Percentiles rank a stretch among this genome's conserved stretches.
These are phyloP conservation scores for Aramus guarauna DNA, from an alignment of 2,113 vertebrate genomes.

Conservation along the genomic window DNA sequence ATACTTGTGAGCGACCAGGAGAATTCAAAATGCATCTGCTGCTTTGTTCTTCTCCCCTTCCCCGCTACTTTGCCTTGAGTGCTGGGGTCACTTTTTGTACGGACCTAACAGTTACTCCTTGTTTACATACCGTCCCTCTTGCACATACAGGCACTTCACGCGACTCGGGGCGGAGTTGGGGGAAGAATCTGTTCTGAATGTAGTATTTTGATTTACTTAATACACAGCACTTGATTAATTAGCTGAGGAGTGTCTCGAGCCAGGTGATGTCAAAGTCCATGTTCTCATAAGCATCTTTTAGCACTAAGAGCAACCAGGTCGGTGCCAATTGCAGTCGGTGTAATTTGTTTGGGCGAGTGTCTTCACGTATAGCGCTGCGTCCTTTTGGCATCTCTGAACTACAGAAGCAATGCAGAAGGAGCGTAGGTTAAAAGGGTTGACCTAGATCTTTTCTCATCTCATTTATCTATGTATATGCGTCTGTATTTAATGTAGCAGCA, in stretches of 20 bases:
- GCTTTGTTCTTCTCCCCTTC: not conserved
- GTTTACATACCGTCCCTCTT: not conserved
- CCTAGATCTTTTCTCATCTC: not conserved
- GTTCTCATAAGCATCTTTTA: not conserved
- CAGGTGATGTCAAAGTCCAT: not conserved
- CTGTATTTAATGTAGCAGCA: not conserved
- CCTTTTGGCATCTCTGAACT: not conserved
- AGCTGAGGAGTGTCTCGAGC: not conserved
- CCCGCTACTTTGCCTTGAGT: not conserved
- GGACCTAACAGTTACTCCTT: not conserved
- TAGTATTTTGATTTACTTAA: not conserved
- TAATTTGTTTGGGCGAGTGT: not conserved
- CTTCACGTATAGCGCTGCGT: rapidly evolving
- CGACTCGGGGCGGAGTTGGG: not conserved
- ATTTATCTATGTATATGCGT: not conserved
- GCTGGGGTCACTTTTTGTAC: not conserved
- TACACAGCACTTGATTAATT: not conserved
- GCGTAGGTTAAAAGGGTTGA: not conserved
- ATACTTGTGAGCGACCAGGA: not conserved
- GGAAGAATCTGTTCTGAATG: not conserved
- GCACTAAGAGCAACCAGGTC: not conserved
- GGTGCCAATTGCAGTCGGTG: not conserved
- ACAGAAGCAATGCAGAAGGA: not conserved
- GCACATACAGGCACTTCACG: not conserved
- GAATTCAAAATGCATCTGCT: not conserved